phyloP scores from a whole-genome alignment of 2,113 vertebrate genomes.

The Rutilus rutilus region DNA sequence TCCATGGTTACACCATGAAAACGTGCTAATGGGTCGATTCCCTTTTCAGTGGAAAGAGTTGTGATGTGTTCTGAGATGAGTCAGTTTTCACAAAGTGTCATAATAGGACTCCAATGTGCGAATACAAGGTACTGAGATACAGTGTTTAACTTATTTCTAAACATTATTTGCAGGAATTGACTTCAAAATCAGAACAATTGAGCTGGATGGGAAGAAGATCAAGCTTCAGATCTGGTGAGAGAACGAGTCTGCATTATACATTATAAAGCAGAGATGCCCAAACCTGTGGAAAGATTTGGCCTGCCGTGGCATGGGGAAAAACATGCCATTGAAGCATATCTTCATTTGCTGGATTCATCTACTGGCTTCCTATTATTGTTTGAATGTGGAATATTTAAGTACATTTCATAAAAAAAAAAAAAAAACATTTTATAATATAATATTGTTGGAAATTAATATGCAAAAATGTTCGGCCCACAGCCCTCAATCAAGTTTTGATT shows the following conservation, averaged over 20 bases:
- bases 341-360: neutral
- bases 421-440: neutral
- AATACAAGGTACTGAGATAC: neutral
- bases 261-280: neutral
- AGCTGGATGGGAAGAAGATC: conserved; percentile 96
- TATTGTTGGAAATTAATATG: neutral
- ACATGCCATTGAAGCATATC: neutral
- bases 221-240: conserved; percentile 97
- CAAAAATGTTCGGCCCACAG: neutral
- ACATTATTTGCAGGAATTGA: conserved; percentile 85
- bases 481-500: neutral
- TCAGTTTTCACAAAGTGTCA: neutral
- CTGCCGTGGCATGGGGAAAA: neutral
- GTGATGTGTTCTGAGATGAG: neutral
- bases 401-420: neutral
- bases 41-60: conserved; percentile 3
- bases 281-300: neutral
- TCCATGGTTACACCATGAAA: conserved; percentile 20
- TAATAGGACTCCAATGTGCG: neutral
- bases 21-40: neutral
- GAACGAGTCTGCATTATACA: neutral
- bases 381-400: neutral
- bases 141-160: neutral
- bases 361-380: neutral
- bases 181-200: conserved; percentile 98